Base-by-base conservation (phyloP, 2,888 invertebrate species). In the Zhengitettix transpicula region DNA sequence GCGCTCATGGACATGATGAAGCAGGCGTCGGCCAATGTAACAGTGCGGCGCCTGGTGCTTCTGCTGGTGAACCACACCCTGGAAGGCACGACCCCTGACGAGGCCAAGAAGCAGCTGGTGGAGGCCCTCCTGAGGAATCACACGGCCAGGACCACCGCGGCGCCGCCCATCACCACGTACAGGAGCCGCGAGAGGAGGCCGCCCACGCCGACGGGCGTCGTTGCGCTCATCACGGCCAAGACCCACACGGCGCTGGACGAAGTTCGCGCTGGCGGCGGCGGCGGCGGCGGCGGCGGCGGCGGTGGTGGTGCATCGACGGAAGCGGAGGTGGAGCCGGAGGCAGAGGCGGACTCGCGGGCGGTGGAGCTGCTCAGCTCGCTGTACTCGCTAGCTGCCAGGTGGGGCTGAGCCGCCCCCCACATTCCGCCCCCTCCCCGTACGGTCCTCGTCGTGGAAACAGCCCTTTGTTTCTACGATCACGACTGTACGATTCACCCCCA, bases 301-400 rank as follows among this genome's bases (percentile, higher is more conserved):
- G 1, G 65, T 64, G 17, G 52, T 66, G 10, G 64, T 67, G 0
- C 65, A 2, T 57, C 65, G 1, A 68, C 70, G 14, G 70, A 71
- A 15, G 70, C 70, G 5, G 71, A 68, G 61, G 69, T 73, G 10
- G 61, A 61, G 51, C 56, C 66, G 9, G 58, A 64, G 17, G 62
- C 65, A 17, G 61, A 56, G 58, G 82, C 89, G 14, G 89, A 90
- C 68, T 82, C 83, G 28, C 79, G 90, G 71, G 90, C 90, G 14
- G 75, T 91, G 67, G 89, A 90, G 73, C 75, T 91, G 66, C 79
- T 91, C 69, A 83, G 87, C 74, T 89, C 90, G 64, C 76, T 91
- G 60, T 91, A 90, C 73, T 83, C 87, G 64, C 83, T 91, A 71
- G 89, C 90, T 60, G 87, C 89, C 17, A 83, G 84, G 74, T 89